These are phyloP conservation scores for Hoplodrina ambigua DNA, from an alignment of 2,888 invertebrate species.

Conservation along the genomic window DNA sequence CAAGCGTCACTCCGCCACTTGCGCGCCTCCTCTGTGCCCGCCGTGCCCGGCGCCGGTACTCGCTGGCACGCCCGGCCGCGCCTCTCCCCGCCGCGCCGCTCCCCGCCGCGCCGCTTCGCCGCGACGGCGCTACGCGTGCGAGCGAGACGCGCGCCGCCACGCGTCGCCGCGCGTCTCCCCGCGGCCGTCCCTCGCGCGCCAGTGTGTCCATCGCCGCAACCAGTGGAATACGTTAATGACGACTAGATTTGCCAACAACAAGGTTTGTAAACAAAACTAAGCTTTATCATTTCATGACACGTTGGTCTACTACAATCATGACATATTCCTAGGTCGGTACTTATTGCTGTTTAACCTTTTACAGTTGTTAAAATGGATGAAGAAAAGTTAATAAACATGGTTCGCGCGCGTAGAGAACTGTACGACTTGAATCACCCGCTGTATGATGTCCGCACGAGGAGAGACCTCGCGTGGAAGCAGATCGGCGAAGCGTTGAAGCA, in stretches of 20 bases:
- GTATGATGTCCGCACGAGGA: constrained; percentile 39
- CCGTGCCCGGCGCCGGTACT: too few relatives aligned
- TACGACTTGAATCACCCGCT: constrained; percentile 47
- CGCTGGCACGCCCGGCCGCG: too few relatives aligned
- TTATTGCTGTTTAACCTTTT: background rate
- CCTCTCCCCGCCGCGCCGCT: background rate
- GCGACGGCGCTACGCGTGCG: constrained; percentile 14
- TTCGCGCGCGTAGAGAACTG: constrained; percentile 44
- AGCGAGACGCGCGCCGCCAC: constrained; percentile 21
- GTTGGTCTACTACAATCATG: background rate
- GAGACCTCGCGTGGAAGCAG: constrained; percentile 34
- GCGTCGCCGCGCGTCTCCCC: constrained; percentile 39
- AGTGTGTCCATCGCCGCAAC: constrained; percentile 1
- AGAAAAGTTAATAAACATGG: constrained; percentile 38
- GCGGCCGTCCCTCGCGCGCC: constrained; percentile 1
- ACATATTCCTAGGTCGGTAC: background rate
- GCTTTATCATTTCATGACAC: background rate
- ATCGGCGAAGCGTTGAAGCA: constrained; percentile 27
- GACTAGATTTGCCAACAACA: background rate
- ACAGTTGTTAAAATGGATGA: constrained; percentile 34
- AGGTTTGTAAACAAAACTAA: background rate
- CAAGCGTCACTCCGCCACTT: too few relatives aligned
- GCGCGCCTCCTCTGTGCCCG: too few relatives aligned
- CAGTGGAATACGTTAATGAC: background rate
- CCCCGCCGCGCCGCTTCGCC: background rate